These are phyloP conservation scores for Prietella phreatophila DNA, from an alignment of 2,113 vertebrate genomes.

Conservation along the genomic window DNA sequence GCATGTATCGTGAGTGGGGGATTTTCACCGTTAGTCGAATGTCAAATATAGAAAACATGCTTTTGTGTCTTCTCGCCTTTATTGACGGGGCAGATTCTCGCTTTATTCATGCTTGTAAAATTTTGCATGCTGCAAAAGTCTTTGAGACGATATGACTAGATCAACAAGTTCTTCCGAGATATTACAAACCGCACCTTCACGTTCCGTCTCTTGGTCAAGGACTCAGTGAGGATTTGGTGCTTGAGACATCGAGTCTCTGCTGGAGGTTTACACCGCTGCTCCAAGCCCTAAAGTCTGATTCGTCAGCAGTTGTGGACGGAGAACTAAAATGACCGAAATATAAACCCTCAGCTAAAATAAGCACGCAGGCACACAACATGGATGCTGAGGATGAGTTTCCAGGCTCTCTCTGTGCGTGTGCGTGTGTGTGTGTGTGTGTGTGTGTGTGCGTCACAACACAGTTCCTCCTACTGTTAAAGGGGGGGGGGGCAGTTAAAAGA, in stretches of 20 bases:
- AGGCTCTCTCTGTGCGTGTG: background rate
- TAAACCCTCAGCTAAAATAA: conserved; percentile 65
- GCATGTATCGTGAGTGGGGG: background rate
- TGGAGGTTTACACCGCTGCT: background rate
- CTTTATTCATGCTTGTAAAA: background rate
- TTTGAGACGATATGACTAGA: background rate
- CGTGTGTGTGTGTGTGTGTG: conserved; percentile 20
- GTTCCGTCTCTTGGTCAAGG: background rate
- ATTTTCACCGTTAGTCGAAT: background rate
- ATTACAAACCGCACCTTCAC: background rate
- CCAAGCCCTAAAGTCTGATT: background rate
- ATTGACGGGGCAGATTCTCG: background rate
- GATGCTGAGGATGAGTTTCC: conserved; percentile 62
- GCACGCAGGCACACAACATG: conserved; percentile 60
- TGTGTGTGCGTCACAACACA: conserved; percentile 18
- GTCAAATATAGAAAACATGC: background rate
- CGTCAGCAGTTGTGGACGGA: background rate
- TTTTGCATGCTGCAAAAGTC: no score
- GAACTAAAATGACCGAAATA: conserved; percentile 62
- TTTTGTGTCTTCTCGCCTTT: background rate
- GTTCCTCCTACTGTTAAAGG: background rate
- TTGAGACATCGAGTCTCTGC: background rate
- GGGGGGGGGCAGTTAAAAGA: background rate
- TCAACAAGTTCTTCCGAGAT: background rate
- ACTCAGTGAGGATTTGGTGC: background rate